Conservation (phyloP, 2,888 invertebrate genomes). For the Coremacera marginata region DNA sequence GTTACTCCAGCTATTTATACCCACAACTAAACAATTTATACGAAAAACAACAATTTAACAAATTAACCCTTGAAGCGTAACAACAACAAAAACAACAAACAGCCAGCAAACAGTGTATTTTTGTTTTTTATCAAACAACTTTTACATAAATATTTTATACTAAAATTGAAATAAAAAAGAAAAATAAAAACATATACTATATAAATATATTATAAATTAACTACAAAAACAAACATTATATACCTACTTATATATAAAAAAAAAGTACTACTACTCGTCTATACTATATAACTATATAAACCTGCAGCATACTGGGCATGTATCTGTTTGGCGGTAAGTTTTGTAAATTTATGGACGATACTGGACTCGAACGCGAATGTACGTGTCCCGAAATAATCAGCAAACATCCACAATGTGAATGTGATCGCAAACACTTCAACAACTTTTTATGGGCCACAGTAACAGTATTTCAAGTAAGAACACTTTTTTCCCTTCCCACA, state of each 20-base stretch:
- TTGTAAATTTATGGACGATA: constrained; percentile 96
- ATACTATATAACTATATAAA: constrained; percentile 52
- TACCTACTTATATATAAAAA: constrained; percentile 45
- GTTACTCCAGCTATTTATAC: not conserved
- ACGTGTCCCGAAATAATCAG: constrained; percentile 92
- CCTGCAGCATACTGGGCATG: constrained; percentile 97
- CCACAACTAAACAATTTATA: not conserved
- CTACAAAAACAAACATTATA: constrained; percentile 47
- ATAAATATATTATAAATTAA: constrained; percentile 42
- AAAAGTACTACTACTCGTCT: constrained; percentile 45
- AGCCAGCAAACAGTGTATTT: not conserved
- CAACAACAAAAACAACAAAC: constrained; percentile 32
- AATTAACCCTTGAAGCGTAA: constrained; percentile 1
- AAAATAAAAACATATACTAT: not conserved
- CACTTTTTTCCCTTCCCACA: constrained; percentile 36
- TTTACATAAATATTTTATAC: constrained; percentile 22
- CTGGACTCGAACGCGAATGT: constrained; percentile 87
- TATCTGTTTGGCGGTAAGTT: constrained; percentile 99
- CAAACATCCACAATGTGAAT: constrained; percentile 90
- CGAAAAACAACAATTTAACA: constrained; percentile 6
- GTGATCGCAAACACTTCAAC: constrained; percentile 99
- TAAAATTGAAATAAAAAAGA: not conserved
- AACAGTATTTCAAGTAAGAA: constrained; percentile 96
- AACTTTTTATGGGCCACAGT: constrained; percentile 97
- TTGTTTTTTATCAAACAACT: not conserved